Percentiles rank a stretch among this genome's conserved stretches.
Conservation (phyloP, 1,140 invertebrate species). For the Plectrocnemia conspersa region DNA sequence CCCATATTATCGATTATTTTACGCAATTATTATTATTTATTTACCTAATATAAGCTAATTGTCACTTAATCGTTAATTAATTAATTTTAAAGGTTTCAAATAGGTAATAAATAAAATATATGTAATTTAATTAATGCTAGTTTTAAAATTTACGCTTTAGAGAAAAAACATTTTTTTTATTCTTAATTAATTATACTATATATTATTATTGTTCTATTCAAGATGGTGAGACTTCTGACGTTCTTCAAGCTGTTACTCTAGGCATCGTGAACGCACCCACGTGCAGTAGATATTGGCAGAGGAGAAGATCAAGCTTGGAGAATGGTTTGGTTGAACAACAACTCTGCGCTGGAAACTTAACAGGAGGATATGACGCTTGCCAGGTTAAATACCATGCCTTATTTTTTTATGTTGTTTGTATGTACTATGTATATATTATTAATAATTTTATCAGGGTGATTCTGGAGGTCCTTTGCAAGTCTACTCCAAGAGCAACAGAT, state of each 20-base stretch:
- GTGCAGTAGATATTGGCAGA: conserved; percentile 10
- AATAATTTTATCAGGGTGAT: conserved; percentile 48
- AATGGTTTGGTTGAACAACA: conserved; percentile 13
- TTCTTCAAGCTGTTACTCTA: conserved; percentile 30
- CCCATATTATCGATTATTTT: no score
- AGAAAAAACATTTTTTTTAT: no score
- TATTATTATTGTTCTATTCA: background rate
- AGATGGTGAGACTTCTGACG: conserved; percentile 38
- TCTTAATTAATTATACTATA: no score
- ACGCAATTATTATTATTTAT: no score
- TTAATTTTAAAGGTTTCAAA: no score
- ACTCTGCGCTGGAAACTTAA: conserved; percentile 37
- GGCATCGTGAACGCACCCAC: conserved; percentile 17
- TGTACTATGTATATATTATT: background rate
- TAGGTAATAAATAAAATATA: no score
- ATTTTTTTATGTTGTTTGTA: conserved; percentile 2
- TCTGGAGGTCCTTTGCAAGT: conserved; percentile 54
- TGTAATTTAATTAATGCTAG: no score
- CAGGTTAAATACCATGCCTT: conserved; percentile 7
- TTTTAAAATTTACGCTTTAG: no score
- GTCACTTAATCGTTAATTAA: no score
- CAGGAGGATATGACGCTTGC: conserved; percentile 28
- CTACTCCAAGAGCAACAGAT: conserved; percentile 35
- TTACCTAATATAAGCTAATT: no score
- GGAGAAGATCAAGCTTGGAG: conserved; percentile 25